Conservation (phyloP, 2,797 vertebrate species). For the Notolabrus celidotus region DNA sequence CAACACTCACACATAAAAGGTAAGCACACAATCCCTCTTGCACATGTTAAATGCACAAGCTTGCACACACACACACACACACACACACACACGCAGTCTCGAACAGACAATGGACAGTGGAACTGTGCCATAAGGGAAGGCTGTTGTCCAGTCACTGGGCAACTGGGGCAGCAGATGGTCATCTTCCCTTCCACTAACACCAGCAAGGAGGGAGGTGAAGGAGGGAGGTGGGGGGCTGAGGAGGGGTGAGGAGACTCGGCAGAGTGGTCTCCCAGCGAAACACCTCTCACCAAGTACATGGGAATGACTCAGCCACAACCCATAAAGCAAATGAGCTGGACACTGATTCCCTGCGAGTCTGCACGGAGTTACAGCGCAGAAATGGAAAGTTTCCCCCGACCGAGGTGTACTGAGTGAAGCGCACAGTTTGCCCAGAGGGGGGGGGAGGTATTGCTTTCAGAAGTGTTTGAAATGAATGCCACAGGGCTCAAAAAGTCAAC, state of each 20-base stretch:
- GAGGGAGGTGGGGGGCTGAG: conserved; percentile 3
- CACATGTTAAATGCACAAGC: conserved; percentile 30
- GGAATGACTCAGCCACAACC: conserved; percentile 76
- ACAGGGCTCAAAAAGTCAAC: conserved; percentile 37
- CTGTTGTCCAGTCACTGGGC: conserved; percentile 83
- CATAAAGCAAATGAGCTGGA: conserved; percentile 70
- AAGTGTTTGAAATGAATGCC: conserved; percentile 31
- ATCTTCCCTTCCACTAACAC: conserved; percentile 83
- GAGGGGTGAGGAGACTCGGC: conserved; percentile 32
- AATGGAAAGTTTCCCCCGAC: conserved; percentile 46
- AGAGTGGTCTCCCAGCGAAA: conserved; percentile 48
- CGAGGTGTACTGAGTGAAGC: conserved; percentile 32
- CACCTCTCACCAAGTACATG: conserved; percentile 67
- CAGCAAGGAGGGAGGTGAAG: conserved; percentile 44
- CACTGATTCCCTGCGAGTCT: conserved; percentile 51
- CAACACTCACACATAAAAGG: conserved; percentile 47
- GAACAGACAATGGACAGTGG: conserved; percentile 80
- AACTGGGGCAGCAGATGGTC: conserved; percentile 86
- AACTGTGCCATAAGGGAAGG: conserved; percentile 80
- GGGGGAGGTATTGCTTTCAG: conserved; percentile 25
- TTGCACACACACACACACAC: conserved; percentile 1
- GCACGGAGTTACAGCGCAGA: conserved; percentile 43
- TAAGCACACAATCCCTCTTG: conserved; percentile 33
- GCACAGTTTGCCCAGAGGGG: neutral
- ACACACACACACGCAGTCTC: conserved; percentile 38